Conservation (phyloP, 2,888 invertebrate species). For the Macrophya annulata region DNA sequence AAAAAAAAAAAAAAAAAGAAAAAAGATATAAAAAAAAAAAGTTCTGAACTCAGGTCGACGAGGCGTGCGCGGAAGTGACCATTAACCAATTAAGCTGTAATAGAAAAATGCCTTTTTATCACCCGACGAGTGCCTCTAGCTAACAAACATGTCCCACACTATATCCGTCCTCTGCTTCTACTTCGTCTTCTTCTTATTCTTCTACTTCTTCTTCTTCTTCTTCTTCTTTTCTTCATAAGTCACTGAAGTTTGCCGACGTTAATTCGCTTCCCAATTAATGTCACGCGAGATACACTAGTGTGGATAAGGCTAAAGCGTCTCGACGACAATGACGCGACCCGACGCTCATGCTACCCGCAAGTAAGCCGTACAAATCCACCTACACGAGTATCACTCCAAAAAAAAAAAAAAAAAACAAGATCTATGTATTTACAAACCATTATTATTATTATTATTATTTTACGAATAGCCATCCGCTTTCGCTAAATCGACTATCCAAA, state of each 20-base stretch:
- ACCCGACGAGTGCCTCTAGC: constrained; percentile 32
- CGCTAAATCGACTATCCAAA: not conserved
- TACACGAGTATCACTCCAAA: not conserved
- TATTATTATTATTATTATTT: not conserved
- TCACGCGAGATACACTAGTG: constrained; percentile 32
- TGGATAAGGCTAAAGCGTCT: not conserved
- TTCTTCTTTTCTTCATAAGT: constrained; percentile 9
- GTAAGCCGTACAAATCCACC: not conserved
- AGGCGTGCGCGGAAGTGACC: constrained; percentile 36
- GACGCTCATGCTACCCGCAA: not conserved
- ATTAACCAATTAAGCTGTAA: constrained; percentile 47
- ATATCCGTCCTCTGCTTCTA: not conserved
- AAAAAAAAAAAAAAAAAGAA: not conserved
- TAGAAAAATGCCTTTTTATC: constrained; percentile 49
- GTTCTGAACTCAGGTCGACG: not conserved
- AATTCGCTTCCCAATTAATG: constrained; percentile 53
- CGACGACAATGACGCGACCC: not conserved
- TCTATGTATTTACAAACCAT: no score
- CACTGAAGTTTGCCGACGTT: constrained; percentile 54
- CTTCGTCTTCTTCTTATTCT: not conserved
- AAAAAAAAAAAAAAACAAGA: no score
- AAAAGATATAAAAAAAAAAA: not conserved
- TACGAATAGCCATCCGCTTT: not conserved
- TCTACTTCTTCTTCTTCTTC: not conserved
- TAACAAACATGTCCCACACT: constrained; percentile 28